Evolutionary conservation across 2,113 vertebrate species (phyloP), one percentile per base, ranked within the genome.

Genomic region (Speoplatyrhinus poulsoni): DNA sequence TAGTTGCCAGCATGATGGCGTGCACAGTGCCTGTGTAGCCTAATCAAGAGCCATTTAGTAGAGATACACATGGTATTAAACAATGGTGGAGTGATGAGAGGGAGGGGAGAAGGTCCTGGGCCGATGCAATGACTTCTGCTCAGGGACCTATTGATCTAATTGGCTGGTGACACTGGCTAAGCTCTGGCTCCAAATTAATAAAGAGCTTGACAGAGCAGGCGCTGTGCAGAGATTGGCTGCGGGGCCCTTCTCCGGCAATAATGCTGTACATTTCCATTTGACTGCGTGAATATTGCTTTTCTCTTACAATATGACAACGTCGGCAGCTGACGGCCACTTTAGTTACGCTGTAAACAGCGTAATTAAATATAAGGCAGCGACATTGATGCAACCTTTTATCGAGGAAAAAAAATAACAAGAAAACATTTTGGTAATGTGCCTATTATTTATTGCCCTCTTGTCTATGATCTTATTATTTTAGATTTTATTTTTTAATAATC

Each of bases 141-240:
- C 70, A 53, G 72, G 79, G 79, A 85, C 77, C 68, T 83, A 91
- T 89, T 85, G 85, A 90, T 90, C 85, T 91, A 85, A 85, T 88
- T 81, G 73, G 74, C 75, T 55, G 83, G 87, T 87, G 80, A 83
- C 84, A 83, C 82, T 79, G 85, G 81, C 69, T 82, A 87, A 84
- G 85, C 80, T 89, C 85, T 81, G 70, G 81, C 74, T 87, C 80
- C 78, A 84, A 81, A 86, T 89, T 77, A 87, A 81, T 87, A 88
- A 90, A 78, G 70, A 88, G 85, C 72, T 84, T 85, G 87, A 85
- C 82, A 85, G 75, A 69, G 73, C 71, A 72, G 83, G 76, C 78
- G 86, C 81, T 79, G 80, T 70, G 46, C 80, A 67, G 79, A 62
- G 63, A 64, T 79, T 55, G 62, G 62, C 67, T 13, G 57, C 36